Conservation (phyloP, 2,888 invertebrate genomes). For the Pristionchus arcanus region DNA sequence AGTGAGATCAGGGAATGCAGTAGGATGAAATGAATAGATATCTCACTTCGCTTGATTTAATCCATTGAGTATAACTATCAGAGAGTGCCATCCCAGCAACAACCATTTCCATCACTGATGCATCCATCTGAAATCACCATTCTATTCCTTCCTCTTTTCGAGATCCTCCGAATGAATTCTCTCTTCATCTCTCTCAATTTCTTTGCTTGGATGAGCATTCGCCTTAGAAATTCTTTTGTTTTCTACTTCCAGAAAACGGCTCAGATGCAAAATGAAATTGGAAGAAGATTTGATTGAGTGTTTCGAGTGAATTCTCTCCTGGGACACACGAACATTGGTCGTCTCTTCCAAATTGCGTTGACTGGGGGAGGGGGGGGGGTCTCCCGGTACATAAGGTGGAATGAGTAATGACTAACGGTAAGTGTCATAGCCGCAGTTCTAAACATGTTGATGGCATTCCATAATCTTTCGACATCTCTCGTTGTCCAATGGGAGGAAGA, state of each 20-base stretch:
- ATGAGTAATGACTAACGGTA: conserved; percentile 29
- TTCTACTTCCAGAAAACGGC: neutral
- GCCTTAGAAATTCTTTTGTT: conserved; percentile 1
- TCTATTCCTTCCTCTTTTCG: neutral
- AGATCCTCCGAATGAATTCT: neutral
- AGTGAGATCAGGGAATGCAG: neutral
- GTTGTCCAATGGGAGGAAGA: conserved; percentile 50
- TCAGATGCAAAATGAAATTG: conserved; percentile 3
- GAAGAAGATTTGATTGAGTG: neutral
- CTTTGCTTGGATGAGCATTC: neutral
- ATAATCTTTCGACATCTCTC: conserved; percentile 52
- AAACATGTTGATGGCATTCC: conserved; percentile 36
- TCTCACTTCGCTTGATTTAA: neutral
- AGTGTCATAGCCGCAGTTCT: conserved; percentile 23
- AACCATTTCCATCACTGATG: conserved; percentile 48
- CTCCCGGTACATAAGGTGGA: neutral
- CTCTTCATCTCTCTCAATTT: neutral
- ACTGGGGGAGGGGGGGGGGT: neutral
- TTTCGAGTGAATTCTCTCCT: neutral
- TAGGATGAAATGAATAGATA: neutral
- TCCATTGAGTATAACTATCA: conserved; percentile 36
- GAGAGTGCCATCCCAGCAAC: conserved; percentile 40
- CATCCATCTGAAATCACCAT: conserved; percentile 40
- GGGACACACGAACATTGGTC: conserved; percentile 2
- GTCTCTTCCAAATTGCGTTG: neutral